phyloP scores from a whole-genome alignment of 23 tunicate species.

The Oikopleura vanhoeffeni region DNA sequence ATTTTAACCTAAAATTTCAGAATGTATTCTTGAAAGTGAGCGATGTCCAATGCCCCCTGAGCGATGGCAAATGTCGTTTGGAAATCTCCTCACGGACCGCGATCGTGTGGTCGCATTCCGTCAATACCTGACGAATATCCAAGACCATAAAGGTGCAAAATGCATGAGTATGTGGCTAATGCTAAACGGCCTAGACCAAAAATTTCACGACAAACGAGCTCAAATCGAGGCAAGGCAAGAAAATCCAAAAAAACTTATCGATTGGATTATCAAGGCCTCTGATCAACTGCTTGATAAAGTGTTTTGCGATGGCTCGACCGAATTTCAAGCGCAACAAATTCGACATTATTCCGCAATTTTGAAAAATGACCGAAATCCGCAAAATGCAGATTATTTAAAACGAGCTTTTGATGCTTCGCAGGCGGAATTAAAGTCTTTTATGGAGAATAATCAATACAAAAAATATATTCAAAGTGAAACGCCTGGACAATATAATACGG shows the following conservation, averaged over 20 bases:
- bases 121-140: background rate
- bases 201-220: background rate
- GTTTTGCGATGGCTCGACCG: background rate
- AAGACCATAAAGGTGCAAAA: background rate
- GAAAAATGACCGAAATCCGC: background rate
- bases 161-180: background rate
- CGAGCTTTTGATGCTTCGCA: background rate
- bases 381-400: background rate
- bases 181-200: background rate
- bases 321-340: background rate
- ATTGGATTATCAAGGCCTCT: background rate
- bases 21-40: background rate
- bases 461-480: background rate
- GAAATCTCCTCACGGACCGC: background rate
- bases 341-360: background rate
- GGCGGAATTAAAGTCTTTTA: background rate
- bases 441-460: background rate
- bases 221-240: too few relatives aligned
- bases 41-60: background rate
- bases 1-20: background rate
- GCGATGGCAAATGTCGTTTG: background rate
- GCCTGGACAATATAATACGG: background rate
- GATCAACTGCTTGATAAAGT: background rate
- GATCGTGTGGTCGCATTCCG: background rate
- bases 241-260: background rate